Evolutionary conservation across 2,888 invertebrate genomes (phyloP).

Genomic region (Aradus depressus): DNA sequence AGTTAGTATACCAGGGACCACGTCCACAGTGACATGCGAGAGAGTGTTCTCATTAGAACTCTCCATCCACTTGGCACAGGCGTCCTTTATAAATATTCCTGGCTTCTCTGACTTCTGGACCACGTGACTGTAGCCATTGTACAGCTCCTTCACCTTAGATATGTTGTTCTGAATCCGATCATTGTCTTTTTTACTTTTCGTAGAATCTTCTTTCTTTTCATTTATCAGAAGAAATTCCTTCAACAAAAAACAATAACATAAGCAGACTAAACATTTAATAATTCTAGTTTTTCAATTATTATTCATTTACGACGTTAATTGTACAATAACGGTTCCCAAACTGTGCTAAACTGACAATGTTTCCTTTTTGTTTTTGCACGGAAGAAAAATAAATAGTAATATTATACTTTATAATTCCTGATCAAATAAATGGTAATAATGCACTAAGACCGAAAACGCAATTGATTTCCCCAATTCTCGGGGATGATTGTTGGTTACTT

Average conservation of each 20-base stretch:
- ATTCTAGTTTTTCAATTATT: neutral
- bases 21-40: conserved; percentile 42
- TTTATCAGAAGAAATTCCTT: conserved; percentile 17
- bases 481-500: too few relatives aligned
- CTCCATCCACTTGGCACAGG: conserved; percentile 42
- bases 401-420: too few relatives aligned
- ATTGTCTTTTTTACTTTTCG: neutral
- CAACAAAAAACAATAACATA: neutral
- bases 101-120: conserved; percentile 6
- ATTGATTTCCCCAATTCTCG: too few relatives aligned
- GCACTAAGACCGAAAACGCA: too few relatives aligned
- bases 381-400: too few relatives aligned
- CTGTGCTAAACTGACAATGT: too few relatives aligned
- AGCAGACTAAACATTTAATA: neutral
- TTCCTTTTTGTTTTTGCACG: too few relatives aligned
- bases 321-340: too few relatives aligned
- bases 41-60: conserved; percentile 43
- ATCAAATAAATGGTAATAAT: too few relatives aligned
- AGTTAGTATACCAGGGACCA: conserved; percentile 48
- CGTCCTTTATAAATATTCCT: conserved; percentile 40
- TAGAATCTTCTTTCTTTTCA: conserved; percentile 9
- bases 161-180: neutral
- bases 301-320: too few relatives aligned
- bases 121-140: neutral
- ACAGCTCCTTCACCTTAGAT: neutral